phyloP scores from a whole-genome alignment of 2,113 vertebrate species.

The Phrynosoma platyrhinos region DNA sequence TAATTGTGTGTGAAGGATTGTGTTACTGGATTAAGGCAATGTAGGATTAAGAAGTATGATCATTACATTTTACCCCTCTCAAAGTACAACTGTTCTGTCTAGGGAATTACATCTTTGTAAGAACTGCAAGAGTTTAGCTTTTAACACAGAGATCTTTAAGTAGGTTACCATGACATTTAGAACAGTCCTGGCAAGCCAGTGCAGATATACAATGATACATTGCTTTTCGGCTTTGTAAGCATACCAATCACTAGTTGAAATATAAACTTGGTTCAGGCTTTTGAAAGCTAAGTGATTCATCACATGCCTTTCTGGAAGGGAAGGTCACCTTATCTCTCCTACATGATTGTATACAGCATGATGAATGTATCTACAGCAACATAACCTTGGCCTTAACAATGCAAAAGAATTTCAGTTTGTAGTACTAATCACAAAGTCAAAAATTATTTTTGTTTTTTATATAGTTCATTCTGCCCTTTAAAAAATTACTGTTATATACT shows the following conservation, averaged over 20 bases:
- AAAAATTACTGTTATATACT: neutral
- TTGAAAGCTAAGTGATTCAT: slow-evolving; percentile 30
- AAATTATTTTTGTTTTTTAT: neutral
- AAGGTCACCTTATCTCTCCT: slow-evolving; percentile 56
- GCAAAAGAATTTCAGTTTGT: neutral
- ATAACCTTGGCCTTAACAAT: slow-evolving; percentile 42
- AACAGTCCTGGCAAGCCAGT: slow-evolving; percentile 7
- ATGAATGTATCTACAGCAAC: slow-evolving; percentile 21
- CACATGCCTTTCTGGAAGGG: slow-evolving; percentile 34
- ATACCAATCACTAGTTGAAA: neutral
- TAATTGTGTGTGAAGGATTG: too few species aligned
- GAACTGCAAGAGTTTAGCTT: too few species aligned
- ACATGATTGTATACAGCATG: slow-evolving; percentile 19
- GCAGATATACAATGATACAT: neutral
- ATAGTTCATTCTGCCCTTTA: neutral
- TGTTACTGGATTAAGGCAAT: neutral
- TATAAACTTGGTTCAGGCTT: slow-evolving; percentile 11
- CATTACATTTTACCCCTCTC: neutral
- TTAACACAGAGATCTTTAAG: slow-evolving; percentile 13
- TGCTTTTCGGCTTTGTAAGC: neutral
- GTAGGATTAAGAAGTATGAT: neutral
- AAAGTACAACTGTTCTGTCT: neutral
- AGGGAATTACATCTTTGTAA: slow-evolving; percentile 1
- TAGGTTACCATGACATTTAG: slow-evolving; percentile 44
- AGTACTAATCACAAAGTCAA: neutral